Conservation (phyloP, 2,113 vertebrate species). For the Penelope pileata region DNA sequence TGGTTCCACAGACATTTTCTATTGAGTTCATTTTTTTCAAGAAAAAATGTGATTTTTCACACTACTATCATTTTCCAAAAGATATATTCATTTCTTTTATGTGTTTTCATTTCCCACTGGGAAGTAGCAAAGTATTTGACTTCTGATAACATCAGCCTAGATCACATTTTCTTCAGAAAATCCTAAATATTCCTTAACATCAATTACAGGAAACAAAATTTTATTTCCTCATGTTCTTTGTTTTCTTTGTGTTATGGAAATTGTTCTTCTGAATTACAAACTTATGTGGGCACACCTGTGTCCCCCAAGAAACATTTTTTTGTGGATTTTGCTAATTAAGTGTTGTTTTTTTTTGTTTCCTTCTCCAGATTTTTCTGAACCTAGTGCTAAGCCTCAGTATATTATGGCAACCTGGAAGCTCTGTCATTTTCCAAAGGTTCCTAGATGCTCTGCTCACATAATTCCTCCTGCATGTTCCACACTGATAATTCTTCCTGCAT, state of each 20-base stretch:
- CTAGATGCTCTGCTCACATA: background rate
- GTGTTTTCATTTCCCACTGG: background rate
- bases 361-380: background rate
- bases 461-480: conserved; percentile 16
- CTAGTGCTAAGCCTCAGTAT: background rate
- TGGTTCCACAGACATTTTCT: background rate
- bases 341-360: background rate
- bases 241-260: background rate
- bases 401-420: background rate
- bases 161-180: background rate
- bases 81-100: background rate
- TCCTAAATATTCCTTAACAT: background rate
- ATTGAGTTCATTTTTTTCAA: background rate
- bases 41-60: background rate
- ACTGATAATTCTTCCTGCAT: conserved; percentile 26
- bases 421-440: background rate
- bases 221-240: background rate
- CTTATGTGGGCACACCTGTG: background rate
- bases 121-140: background rate
- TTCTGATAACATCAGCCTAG: background rate
- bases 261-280: background rate
- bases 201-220: background rate
- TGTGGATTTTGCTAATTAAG: background rate
- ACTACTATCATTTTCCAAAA: background rate
- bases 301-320: background rate